These are phyloP conservation scores for Macaca mulatta DNA, from an alignment of 2,113 vertebrate species.

Conservation along the genomic window DNA sequence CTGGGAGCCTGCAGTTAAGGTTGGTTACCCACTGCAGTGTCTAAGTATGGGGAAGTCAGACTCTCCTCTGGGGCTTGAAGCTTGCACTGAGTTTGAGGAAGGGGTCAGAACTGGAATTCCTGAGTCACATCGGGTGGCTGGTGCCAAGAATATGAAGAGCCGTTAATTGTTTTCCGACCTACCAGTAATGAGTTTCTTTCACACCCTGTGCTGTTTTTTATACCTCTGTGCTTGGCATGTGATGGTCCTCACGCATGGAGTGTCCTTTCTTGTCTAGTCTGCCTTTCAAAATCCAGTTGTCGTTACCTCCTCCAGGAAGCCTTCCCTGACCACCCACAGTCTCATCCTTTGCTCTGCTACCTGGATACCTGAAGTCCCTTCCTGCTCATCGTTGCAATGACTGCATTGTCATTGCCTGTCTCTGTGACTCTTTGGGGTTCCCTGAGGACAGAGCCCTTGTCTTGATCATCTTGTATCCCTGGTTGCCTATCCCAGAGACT, in stretches of 20 bases:
- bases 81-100: background rate
- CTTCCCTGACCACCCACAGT: background rate
- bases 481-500: background rate
- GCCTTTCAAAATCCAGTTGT: background rate
- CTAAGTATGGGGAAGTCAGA: background rate
- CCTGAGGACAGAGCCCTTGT: background rate
- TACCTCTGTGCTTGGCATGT: background rate
- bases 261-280: background rate
- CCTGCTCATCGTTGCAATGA: background rate
- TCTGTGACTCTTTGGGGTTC: background rate
- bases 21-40: background rate
- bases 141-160: background rate
- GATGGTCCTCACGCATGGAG: background rate
- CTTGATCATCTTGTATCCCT: background rate
- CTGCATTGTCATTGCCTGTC: background rate
- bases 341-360: background rate
- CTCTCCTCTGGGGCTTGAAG: background rate
- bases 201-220: background rate
- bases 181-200: background rate
- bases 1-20: background rate
- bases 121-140: background rate
- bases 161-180: background rate
- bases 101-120: background rate
- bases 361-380: background rate
- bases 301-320: conserved; percentile 18